Base-by-base conservation (phyloP, 2,113 vertebrate genomes). In the Osmerus mordax region DNA sequence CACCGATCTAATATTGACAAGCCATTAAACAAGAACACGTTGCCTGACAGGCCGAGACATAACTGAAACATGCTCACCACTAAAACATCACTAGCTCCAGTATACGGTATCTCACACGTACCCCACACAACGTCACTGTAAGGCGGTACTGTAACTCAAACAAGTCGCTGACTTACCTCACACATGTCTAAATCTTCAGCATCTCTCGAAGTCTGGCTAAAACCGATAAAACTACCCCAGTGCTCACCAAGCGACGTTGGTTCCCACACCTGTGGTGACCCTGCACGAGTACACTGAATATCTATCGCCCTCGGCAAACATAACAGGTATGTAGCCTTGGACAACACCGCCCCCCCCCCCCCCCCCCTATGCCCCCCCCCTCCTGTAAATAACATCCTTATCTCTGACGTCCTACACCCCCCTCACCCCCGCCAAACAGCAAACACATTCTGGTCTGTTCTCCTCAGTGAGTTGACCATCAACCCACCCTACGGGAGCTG, bases 301-400 rank as follows among this genome's bases (percentile, higher is more conserved):
- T 56, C 3, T 1, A 18, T 41, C 78, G 79, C 83, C 83, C 62
- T 80, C 23, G n/a, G 73, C 54, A 80, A 78, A 83, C 76, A 81
- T 2, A 80, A 2, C 72, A 71, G 66, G 12, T 83, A 82, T 89
- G 78, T 67, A 61, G 65, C 80, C 80, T 76, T 78, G 79, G 67
- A 66, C 63, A 68, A 80, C 41, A 47, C 41, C 32, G 7, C 32
- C 32, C 32, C 32, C 32, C 32, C 32, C n/a, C 32, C 32, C 32
- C 32, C 32, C 41, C 41, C 41, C 41, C 41, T 23, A 23, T 23
- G 23, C 41, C 41, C 41, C 41, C 4, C 4, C 61, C 70, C 65
- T 53, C 66, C 58, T 4, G 66, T 78, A 72, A 70, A 73, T 67
- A 66, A 32, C n/a, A 2, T 55, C 65, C 80, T 84, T 85, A 87